Evolutionary conservation across 1,140 invertebrate species (phyloP), one percentile per base, ranked within the genome.

Genomic region (Delia radicum): DNA sequence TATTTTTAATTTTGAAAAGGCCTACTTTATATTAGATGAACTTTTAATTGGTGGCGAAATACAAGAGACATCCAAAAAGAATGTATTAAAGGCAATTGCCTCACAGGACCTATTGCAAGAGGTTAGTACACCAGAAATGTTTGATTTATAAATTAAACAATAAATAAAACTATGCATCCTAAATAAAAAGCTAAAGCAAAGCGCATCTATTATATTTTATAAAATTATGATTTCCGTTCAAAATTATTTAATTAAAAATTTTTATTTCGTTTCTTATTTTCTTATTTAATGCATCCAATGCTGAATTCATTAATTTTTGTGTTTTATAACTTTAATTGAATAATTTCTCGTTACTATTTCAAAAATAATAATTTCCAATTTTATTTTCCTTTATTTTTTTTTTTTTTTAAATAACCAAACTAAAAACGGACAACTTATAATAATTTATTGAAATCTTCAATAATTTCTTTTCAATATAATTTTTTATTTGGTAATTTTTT

Each of bases 1-100:
- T 37, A 99, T 99, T 80, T 99, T 99, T 89, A 99, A 99, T 88
- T 99, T 99, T 89, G 98, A 99, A 88, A 99, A 99, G 87, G 98
- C 98, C 0, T 99, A 99, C 87, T 99, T 99, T 87, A 99, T 99
- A 85, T 88, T 99, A 77, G 98, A 99, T 85, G 98, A 99, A 88
- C 88, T 99, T 76, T 88, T 99, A 46, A 90, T 99, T 24, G 98
- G 98, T 26, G 98, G 98, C 4, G 98, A 99, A 88, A 94, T 99
- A 74, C 98, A 99, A 87, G 98, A 99, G 88, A 99, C 97, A 21
- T 98, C 96, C 81, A 99, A 99, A 88, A 99, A 99, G 87, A 99
- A 99, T 88, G 97, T 99, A 2, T 89, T 99, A 76, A 99, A 99
- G 89, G 97, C 98, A 27, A 99, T 99, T 78, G 96, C 97, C 72